Percentiles rank a stretch among this genome's conserved stretches.
Conservation (phyloP, 2,113 vertebrate genomes). For the Rhinolophus sinicus region DNA sequence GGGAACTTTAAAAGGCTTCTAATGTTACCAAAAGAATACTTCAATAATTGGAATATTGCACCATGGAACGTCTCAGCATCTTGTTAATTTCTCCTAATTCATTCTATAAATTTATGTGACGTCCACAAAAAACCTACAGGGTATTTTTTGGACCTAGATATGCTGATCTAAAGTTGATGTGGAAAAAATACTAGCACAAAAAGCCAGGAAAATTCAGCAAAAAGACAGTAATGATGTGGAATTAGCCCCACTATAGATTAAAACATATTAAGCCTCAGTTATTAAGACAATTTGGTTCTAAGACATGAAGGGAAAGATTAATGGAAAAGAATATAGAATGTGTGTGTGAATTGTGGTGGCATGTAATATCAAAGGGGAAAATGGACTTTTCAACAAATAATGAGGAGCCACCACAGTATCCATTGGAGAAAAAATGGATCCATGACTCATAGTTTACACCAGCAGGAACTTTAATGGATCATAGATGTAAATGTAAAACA, state of each 20-base stretch:
- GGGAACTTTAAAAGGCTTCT: neutral
- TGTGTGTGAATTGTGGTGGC: neutral
- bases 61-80: neutral
- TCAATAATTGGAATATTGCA: neutral
- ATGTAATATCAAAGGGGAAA: neutral
- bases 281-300: constrained; percentile 16
- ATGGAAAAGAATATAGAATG: constrained; percentile 19
- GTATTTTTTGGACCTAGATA: constrained; percentile 17
- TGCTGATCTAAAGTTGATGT: constrained; percentile 24
- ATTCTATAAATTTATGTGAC: constrained; percentile 17
- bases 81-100: constrained; percentile 3
- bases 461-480: constrained; percentile 27
- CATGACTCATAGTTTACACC: neutral
- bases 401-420: neutral
- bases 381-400: constrained; percentile 45
- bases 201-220: constrained; percentile 20
- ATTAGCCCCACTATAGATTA: neutral
- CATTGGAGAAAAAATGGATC: constrained; percentile 22
- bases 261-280: constrained; percentile 35
- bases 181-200: constrained; percentile 6
- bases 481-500: constrained; percentile 41
- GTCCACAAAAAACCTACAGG: neutral
- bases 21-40: neutral
- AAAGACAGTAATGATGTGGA: neutral
- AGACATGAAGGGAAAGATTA: neutral